A percentile compares a stretch with the other conserved stretches of the same genome.
Evolutionary conservation across 2,888 invertebrate species (phyloP).

Genomic region (Sesia apiformis): DNA sequence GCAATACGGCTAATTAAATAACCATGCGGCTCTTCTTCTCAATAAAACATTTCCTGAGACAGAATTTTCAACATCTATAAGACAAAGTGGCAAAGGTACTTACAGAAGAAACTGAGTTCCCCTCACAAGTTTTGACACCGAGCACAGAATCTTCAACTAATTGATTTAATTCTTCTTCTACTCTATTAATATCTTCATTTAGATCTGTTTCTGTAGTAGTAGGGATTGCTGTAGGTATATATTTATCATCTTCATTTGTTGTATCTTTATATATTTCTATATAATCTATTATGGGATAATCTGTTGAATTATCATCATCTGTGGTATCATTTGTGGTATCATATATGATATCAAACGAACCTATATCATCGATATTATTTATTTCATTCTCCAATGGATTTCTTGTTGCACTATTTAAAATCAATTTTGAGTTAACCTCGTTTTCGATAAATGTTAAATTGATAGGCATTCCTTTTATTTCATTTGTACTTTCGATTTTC

Average conservation of each 20-base stretch:
- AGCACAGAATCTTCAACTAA: too few relatives aligned
- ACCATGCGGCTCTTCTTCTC: too few relatives aligned
- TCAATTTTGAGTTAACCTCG: background rate
- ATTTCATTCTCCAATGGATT: constrained; percentile 13
- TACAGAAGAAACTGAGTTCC: background rate
- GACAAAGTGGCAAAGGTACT: too few relatives aligned
- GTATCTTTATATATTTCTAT: constrained; percentile 56
- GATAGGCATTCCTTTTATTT: background rate
- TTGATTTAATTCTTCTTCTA: too few relatives aligned
- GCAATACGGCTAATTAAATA: too few relatives aligned
- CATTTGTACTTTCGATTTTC: background rate
- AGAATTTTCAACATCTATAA: too few relatives aligned
- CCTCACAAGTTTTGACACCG: too few relatives aligned
- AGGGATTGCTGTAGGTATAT: constrained; percentile 20
- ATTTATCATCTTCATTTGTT: constrained; percentile 39
- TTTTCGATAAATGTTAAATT: background rate
- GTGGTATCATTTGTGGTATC: constrained; percentile 19
- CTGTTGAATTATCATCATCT: constrained; percentile 40
- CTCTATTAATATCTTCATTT: constrained; percentile 1
- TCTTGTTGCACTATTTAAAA: background rate
- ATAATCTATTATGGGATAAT: constrained; percentile 53
- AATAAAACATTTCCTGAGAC: too few relatives aligned
- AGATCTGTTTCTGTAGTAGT: constrained; percentile 2
- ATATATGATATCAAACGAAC: background rate
- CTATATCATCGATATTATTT: constrained; percentile 9